Evolutionary conservation across 1,140 invertebrate genomes (phyloP).

Genomic region (Megalopta genalis): DNA sequence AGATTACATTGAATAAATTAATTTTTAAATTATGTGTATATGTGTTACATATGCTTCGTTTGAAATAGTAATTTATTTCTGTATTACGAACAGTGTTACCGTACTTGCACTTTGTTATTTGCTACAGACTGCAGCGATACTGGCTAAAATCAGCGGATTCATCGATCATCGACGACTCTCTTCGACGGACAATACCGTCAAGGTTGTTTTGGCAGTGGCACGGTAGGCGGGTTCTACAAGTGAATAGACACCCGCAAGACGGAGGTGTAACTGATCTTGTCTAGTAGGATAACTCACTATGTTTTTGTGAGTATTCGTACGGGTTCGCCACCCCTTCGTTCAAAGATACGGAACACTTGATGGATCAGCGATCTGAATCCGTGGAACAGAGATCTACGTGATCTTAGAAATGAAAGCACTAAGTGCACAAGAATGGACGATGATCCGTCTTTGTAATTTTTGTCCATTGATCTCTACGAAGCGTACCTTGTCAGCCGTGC

Average conservation of each 20-base stretch:
- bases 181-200: conserved; percentile 62
- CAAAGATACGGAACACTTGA: conserved; percentile 52
- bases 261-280: conserved; percentile 65
- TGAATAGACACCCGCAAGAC: conserved; percentile 70
- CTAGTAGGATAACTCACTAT: conserved; percentile 59
- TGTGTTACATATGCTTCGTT: too few relatives aligned
- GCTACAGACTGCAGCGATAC: background rate
- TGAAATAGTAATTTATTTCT: too few relatives aligned
- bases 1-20: too few relatives aligned
- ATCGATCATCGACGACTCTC: conserved; percentile 71
- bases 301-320: conserved; percentile 24
- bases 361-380: conserved; percentile 63
- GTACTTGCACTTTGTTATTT: background rate
- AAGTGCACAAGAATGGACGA: background rate
- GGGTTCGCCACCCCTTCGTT: background rate
- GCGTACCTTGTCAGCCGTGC: background rate
- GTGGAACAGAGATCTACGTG: background rate
- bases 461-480: background rate
- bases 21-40: too few relatives aligned
- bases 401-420: background rate
- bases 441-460: conserved; percentile 1
- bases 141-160: conserved; percentile 11
- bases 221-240: conserved; percentile 68
- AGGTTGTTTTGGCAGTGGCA: conserved; percentile 75
- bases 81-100: too few relatives aligned